phyloP scores from a whole-genome alignment of 2,888 invertebrate species.

The Agapetus fuscipes region DNA sequence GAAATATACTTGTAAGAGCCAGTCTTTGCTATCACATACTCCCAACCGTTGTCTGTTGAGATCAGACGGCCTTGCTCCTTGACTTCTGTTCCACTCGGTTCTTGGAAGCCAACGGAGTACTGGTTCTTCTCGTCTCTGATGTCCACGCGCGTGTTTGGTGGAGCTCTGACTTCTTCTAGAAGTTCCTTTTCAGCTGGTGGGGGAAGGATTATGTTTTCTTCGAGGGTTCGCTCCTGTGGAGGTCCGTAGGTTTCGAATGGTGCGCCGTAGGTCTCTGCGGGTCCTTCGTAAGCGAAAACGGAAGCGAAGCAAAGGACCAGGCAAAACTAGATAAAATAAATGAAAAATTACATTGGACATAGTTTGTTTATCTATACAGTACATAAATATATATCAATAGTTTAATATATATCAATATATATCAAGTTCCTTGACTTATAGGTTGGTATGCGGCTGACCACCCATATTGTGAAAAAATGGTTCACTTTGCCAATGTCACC shows the following conservation, averaged over 20 bases:
- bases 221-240: background rate
- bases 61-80: conserved; percentile 26
- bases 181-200: background rate
- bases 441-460: too few species aligned
- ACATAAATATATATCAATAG: too few species aligned
- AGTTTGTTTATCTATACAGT: too few species aligned
- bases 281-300: too few species aligned
- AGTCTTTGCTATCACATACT: conserved; percentile 26
- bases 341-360: too few species aligned
- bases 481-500: too few species aligned
- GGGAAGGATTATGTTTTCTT: background rate
- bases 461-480: too few species aligned
- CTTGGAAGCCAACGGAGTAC: conserved; percentile 21
- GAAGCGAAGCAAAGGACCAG: too few species aligned
- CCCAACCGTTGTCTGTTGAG: conserved; percentile 27
- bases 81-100: conserved; percentile 24
- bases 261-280: conserved; percentile 2
- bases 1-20: conserved; percentile 27
- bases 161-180: conserved; percentile 2
- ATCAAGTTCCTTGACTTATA: too few species aligned
- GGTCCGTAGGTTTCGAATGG: conserved; percentile 10
- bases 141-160: conserved; percentile 4
- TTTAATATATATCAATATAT: too few species aligned
- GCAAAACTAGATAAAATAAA: too few species aligned
- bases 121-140: conserved; percentile 14